Evolutionary conservation across 2,113 vertebrate genomes (phyloP).

Genomic region (Apodemus speciosus): DNA sequence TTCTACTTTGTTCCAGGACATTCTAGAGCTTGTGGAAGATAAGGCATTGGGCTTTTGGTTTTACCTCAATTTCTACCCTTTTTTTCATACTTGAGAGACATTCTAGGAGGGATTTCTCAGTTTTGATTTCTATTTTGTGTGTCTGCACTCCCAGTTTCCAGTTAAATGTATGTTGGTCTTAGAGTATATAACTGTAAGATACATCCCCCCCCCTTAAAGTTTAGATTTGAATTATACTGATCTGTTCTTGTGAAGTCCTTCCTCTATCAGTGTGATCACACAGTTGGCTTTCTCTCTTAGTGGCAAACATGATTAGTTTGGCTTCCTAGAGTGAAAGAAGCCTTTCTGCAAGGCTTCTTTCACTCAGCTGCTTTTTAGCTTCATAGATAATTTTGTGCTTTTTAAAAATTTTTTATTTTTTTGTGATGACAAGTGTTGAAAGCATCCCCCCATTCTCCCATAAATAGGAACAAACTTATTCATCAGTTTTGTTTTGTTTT

Average conservation of each 20-base stretch:
- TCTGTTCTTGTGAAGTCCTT: background rate
- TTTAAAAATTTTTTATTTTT: background rate
- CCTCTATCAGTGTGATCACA: background rate
- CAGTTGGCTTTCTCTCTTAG: background rate
- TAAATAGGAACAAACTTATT: background rate
- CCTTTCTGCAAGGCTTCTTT: conserved; percentile 11
- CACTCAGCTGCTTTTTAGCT: background rate
- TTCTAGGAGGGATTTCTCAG: background rate
- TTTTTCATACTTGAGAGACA: background rate
- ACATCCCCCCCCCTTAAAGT: background rate
- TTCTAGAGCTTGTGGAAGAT: conserved; percentile 20
- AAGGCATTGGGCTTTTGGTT: background rate
- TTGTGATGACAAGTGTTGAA: background rate
- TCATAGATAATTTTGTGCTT: background rate
- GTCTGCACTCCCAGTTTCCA: background rate
- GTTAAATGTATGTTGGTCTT: background rate
- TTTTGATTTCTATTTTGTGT: background rate
- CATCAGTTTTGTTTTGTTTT: background rate
- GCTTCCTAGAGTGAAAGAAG: conserved; percentile 27
- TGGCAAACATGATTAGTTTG: background rate
- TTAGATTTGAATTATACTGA: background rate
- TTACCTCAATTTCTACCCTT: background rate
- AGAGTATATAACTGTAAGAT: background rate
- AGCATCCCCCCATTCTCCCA: background rate
- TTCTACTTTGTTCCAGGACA: background rate